These are phyloP conservation scores for Protonemura montana DNA, from an alignment of 2,888 invertebrate genomes.

Conservation along the genomic window DNA sequence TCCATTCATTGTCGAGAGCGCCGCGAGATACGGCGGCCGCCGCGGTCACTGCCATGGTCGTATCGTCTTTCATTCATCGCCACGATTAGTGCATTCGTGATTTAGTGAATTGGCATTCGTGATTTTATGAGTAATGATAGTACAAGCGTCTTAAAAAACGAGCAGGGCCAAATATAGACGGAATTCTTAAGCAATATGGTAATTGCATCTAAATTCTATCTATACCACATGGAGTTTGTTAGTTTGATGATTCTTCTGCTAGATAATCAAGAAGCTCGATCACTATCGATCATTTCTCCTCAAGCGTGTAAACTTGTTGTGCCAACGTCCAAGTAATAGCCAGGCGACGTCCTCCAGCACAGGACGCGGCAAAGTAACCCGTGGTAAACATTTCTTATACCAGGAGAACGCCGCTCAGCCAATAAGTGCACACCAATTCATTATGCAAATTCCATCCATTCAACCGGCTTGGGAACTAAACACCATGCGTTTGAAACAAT, in stretches of 20 bases:
- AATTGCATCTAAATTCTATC: too few relatives aligned
- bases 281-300: too few relatives aligned
- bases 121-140: constrained; percentile 21
- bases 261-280: too few relatives aligned
- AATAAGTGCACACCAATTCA: constrained; percentile 20
- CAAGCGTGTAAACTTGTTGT: too few relatives aligned
- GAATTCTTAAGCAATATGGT: too few relatives aligned
- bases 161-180: too few relatives aligned
- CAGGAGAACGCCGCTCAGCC: constrained; percentile 12
- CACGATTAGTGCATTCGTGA: neutral
- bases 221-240: too few relatives aligned
- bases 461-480: constrained; percentile 30
- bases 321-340: neutral
- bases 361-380: constrained; percentile 18
- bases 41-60: constrained; percentile 21
- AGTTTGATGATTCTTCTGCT: too few relatives aligned
- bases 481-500: constrained; percentile 23
- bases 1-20: constrained; percentile 33
- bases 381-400: neutral
- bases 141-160: neutral
- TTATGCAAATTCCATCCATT: constrained; percentile 23
- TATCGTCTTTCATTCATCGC: constrained; percentile 17
- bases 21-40: neutral
- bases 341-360: constrained; percentile 24
- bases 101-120: constrained; percentile 9